These are phyloP conservation scores for Tipula helvola DNA, from an alignment of 2,888 invertebrate species.

Conservation along the genomic window DNA sequence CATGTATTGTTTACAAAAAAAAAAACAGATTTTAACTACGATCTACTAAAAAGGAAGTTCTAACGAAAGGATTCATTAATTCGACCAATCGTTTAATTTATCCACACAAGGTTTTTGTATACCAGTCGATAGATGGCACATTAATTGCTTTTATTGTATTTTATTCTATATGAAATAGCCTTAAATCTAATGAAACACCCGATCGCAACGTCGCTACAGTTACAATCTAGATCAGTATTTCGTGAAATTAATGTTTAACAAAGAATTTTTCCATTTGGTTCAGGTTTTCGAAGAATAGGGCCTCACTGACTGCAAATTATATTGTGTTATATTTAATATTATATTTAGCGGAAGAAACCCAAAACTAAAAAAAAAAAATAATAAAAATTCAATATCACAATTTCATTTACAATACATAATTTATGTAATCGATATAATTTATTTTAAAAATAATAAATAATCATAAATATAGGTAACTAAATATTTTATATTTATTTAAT, in stretches of 20 bases:
- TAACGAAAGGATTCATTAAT: too few relatives aligned
- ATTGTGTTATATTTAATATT: not conserved
- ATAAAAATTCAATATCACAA: not conserved
- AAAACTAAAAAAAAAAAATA: not conserved
- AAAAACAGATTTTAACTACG: too few relatives aligned
- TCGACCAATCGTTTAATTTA: not conserved
- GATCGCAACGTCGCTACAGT: not conserved
- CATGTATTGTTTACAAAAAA: not conserved
- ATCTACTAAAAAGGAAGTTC: too few relatives aligned
- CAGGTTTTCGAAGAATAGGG: not conserved
- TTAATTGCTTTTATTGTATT: not conserved
- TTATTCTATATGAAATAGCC: not conserved
- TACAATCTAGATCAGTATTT: not conserved
- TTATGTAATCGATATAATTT: not conserved
- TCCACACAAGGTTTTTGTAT: not conserved
- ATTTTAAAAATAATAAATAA: not conserved
- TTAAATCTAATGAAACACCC: not conserved
- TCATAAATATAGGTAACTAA: not conserved
- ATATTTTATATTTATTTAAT: not conserved
- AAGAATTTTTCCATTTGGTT: not conserved
- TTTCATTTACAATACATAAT: not conserved
- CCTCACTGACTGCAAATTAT: not conserved
- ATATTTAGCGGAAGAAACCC: not conserved
- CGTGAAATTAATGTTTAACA: not conserved
- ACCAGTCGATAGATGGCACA: not conserved